Percentiles rank a stretch among this genome's conserved stretches.
Conservation (phyloP, 2,888 invertebrate genomes). For the Syrista parreyssii region DNA sequence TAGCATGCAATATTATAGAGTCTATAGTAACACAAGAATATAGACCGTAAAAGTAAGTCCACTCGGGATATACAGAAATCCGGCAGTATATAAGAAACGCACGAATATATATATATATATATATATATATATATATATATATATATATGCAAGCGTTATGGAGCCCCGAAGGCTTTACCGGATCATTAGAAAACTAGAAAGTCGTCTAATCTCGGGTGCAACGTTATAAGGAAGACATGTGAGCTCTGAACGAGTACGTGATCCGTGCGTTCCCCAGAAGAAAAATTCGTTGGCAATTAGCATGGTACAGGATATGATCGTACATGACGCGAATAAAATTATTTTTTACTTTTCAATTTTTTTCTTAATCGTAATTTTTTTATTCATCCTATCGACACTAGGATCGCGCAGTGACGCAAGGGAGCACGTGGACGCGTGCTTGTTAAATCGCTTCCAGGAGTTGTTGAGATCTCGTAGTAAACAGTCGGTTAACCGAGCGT, state of each 20-base stretch:
- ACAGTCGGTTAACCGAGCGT: conserved; percentile 26
- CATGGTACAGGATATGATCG: not conserved
- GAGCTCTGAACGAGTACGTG: not conserved
- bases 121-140: no score
- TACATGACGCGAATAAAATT: no score
- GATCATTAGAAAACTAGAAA: not conserved
- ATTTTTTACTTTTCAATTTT: no score
- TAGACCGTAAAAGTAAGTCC: no score
- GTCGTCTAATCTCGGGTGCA: not conserved
- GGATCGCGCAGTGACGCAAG: not conserved
- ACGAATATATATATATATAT: not conserved
- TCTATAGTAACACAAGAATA: not conserved
- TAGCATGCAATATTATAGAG: conserved; percentile 38
- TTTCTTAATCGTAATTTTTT: no score
- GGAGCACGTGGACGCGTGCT: not conserved
- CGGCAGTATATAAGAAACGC: not conserved
- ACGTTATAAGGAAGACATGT: not conserved
- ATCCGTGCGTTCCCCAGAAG: not conserved
- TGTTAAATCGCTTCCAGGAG: no score
- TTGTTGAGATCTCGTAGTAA: not conserved
- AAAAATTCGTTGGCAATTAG: not conserved
- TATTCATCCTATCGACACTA: no score
- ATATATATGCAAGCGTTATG: not conserved
- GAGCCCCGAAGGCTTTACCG: not conserved
- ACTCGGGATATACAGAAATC: not conserved